A percentile compares a stretch with the other conserved stretches of the same genome.
phyloP scores from a whole-genome alignment of 2,888 invertebrate genomes.

The Brachyopa scutellaris region DNA sequence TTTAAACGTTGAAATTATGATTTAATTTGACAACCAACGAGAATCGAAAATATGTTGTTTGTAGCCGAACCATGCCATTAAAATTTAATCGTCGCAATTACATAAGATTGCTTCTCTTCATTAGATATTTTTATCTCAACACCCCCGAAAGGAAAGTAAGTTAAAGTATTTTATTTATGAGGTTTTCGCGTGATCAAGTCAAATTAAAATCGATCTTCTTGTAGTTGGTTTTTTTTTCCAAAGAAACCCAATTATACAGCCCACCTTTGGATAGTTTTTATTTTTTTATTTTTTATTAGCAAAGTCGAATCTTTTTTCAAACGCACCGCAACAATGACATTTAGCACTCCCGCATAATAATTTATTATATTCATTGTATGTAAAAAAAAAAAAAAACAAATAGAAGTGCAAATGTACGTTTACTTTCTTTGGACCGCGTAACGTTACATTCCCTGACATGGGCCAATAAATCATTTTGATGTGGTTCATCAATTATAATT shows the following conservation, averaged over 20 bases:
- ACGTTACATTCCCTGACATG: slow-evolving; percentile 20
- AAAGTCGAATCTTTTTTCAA: background rate
- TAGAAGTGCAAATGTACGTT: slow-evolving; percentile 60
- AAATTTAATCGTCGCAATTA: slow-evolving; percentile 9
- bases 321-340: slow-evolving; percentile 50
- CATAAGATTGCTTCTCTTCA: slow-evolving; percentile 6
- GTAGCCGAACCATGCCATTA: background rate
- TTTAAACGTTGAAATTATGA: background rate
- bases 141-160: slow-evolving; percentile 29
- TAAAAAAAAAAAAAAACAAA: slow-evolving; percentile 32
- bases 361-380: slow-evolving; percentile 42
- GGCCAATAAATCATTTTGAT: slow-evolving; percentile 47
- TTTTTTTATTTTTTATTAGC: background rate
- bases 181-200: slow-evolving; percentile 20
- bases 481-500: slow-evolving; percentile 39
- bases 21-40: background rate
- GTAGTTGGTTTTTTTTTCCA: slow-evolving; percentile 10
- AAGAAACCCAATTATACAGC: slow-evolving; percentile 22
- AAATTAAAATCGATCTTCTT: slow-evolving; percentile 42
- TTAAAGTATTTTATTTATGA: slow-evolving; percentile 26
- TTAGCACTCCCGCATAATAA: slow-evolving; percentile 34
- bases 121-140: slow-evolving; percentile 11
- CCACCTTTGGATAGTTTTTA: slow-evolving; percentile 15
- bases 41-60: too few species aligned
- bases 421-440: slow-evolving; percentile 4